Evolutionary conservation across 2,797 vertebrate species (phyloP).

Genomic region (Cryptoprocta ferox): DNA sequence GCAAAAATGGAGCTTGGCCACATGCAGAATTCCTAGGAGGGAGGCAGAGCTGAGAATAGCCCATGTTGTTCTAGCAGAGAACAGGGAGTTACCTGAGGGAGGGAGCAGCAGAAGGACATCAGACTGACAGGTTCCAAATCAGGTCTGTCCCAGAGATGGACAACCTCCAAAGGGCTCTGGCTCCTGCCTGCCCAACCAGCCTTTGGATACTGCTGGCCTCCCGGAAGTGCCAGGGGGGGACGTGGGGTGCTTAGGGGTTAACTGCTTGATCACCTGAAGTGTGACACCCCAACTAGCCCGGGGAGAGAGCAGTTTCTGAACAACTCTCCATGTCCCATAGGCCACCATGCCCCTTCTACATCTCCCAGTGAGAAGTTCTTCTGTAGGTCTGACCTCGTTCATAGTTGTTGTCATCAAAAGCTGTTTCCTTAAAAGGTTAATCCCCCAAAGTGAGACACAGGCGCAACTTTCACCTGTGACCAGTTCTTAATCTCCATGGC

Average conservation of each 20-base stretch:
- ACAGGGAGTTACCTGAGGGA: neutral
- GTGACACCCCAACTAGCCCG: neutral
- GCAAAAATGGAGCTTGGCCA: neutral
- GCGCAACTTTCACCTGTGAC: neutral
- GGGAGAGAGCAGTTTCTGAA: neutral
- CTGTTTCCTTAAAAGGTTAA: constrained; percentile 37
- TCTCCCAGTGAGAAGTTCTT: neutral
- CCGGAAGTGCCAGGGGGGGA: neutral
- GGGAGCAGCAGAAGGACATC: neutral
- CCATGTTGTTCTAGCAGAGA: neutral
- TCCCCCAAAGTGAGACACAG: neutral
- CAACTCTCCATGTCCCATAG: neutral
- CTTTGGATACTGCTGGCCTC: neutral
- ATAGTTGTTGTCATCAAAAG: neutral
- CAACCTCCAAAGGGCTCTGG: neutral
- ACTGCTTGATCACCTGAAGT: neutral
- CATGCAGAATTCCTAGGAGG: neutral
- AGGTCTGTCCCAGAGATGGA: neutral
- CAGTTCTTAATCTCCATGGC: neutral
- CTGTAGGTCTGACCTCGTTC: neutral
- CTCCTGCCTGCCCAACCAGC: neutral
- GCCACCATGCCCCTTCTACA: neutral
- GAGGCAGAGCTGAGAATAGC: constrained; percentile 42
- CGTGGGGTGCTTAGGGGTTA: neutral
- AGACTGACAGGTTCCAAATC: neutral